phyloP scores from a whole-genome alignment of 2,797 vertebrate genomes.

The Silurus lanzhouensis region DNA sequence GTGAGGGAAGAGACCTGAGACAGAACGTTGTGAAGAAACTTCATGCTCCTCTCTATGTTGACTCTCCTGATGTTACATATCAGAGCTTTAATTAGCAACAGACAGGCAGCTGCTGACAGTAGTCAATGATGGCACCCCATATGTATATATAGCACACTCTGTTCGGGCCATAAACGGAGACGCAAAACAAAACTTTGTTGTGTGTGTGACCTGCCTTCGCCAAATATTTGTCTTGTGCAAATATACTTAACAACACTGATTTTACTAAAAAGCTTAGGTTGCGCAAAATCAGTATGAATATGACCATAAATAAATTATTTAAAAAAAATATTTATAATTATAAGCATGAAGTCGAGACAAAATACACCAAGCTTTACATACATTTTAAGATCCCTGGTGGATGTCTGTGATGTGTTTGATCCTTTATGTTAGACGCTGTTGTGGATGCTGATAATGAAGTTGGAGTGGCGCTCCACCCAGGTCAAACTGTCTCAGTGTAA shows the following conservation, averaged over 20 bases:
- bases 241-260: background rate
- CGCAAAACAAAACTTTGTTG: constrained; percentile 62
- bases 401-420: background rate
- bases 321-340: background rate
- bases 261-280: background rate
- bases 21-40: constrained; percentile 61
- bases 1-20: constrained; percentile 65
- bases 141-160: constrained; percentile 55
- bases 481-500: constrained; percentile 58
- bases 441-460: constrained; percentile 65
- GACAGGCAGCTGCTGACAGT: constrained; percentile 65
- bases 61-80: constrained; percentile 70
- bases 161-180: constrained; percentile 61
- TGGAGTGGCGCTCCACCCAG: constrained; percentile 52
- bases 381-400: background rate
- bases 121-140: constrained; percentile 62
- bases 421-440: constrained; percentile 14
- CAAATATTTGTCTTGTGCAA: constrained; percentile 26
- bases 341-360: background rate
- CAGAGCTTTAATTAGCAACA: constrained; percentile 65
- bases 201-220: constrained; percentile 18
- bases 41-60: constrained; percentile 54
- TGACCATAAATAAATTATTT: background rate
- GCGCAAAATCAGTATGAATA: background rate
- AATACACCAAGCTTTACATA: background rate